phyloP scores from a whole-genome alignment of 2,113 vertebrate species.

The Sciurus niger region DNA sequence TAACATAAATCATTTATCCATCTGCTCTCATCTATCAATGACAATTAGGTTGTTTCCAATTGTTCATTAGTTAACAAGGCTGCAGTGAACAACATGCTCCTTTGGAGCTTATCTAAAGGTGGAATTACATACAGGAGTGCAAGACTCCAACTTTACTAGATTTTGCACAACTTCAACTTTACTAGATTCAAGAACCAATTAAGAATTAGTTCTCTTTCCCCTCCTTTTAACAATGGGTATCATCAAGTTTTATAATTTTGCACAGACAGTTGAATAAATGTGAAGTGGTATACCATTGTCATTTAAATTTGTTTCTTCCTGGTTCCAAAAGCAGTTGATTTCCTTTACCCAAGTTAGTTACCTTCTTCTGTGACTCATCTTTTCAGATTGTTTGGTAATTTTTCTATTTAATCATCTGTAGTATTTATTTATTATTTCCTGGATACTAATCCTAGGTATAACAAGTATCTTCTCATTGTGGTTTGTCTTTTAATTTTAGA shows the following conservation, averaged over 20 bases:
- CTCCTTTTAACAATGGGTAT: not conserved
- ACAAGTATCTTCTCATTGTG: not conserved
- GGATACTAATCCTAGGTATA: not conserved
- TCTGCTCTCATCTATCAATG: slow-evolving; percentile 40
- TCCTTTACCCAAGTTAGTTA: slow-evolving; percentile 38
- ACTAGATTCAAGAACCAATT: slow-evolving; percentile 5
- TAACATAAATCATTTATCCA: slow-evolving; percentile 16
- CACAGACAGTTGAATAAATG: not conserved
- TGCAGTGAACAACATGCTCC: not conserved
- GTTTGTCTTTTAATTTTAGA: slow-evolving; percentile 21
- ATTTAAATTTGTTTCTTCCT: slow-evolving; percentile 26
- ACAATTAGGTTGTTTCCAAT: slow-evolving; percentile 45
- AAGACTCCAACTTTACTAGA: not conserved
- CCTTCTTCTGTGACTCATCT: not conserved
- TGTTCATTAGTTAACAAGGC: slow-evolving; percentile 25
- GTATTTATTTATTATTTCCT: not conserved
- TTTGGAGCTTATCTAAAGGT: not conserved
- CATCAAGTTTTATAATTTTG: slow-evolving; percentile 45
- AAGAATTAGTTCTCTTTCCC: not conserved
- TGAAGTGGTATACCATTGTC: not conserved
- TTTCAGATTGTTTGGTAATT: slow-evolving; percentile 27
- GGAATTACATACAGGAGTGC: not conserved
- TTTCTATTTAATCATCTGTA: not conserved
- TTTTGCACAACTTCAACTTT: too few relatives aligned
- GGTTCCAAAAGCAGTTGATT: slow-evolving; percentile 11